Evolutionary conservation across 2,888 invertebrate genomes (phyloP).

Genomic region (Drosophila silvestris): DNA sequence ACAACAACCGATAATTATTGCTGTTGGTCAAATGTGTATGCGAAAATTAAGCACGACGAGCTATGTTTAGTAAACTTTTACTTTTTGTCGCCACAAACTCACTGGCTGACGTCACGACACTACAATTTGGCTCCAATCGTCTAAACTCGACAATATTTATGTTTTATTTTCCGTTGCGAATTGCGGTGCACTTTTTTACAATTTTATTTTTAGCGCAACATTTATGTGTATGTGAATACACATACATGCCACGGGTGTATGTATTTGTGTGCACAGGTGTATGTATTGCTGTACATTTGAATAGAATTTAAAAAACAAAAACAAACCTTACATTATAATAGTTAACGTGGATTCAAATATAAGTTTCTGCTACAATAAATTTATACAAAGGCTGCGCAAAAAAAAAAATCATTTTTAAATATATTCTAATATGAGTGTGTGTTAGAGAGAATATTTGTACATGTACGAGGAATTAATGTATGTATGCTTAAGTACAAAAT

Average conservation of each 20-base stretch:
- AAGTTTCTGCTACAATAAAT: background rate
- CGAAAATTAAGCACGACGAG: constrained; percentile 6
- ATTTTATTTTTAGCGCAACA: constrained; percentile 29
- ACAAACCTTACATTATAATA: background rate
- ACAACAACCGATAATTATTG: constrained; percentile 4
- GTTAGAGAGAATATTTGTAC: background rate
- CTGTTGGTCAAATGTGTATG: background rate
- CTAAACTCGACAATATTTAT: background rate
- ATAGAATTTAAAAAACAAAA: background rate
- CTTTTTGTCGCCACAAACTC: constrained; percentile 9
- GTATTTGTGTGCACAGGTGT: background rate
- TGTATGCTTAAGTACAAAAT: constrained; percentile 1
- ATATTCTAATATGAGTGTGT: background rate
- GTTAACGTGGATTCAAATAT: background rate
- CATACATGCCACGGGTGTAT: background rate
- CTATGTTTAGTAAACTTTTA: constrained; percentile 31
- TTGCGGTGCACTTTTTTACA: constrained; percentile 12
- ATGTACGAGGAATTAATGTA: background rate
- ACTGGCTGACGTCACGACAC: background rate
- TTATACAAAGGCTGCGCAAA: background rate
- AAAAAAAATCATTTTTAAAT: background rate
- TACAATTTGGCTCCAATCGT: background rate
- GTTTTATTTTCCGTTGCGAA: background rate
- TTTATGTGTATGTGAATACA: background rate
- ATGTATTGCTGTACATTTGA: background rate